Evolutionary conservation across 1,140 invertebrate genomes (phyloP).

Genomic region (Drosophila micromelanica): DNA sequence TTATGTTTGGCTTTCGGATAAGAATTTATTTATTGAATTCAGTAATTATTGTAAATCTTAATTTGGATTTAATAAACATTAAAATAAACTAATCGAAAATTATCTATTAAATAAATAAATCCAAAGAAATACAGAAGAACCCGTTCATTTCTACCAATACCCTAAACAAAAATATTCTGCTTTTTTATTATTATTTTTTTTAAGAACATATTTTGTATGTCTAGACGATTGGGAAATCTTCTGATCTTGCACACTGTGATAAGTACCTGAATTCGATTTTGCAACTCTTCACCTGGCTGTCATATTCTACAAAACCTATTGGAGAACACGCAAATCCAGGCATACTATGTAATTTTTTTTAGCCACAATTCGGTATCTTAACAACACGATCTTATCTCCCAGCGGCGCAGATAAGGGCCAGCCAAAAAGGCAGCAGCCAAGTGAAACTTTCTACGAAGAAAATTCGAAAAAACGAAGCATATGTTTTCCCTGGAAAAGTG

Average conservation of each 20-base stretch:
- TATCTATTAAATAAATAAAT: too few species aligned
- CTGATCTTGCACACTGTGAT: neutral
- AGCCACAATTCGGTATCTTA: slow-evolving; percentile 21
- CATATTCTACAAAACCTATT: slow-evolving; percentile 1
- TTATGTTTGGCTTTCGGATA: neutral
- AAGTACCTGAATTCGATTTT: neutral
- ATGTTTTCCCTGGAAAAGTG: slow-evolving; percentile 73
- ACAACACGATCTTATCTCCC: slow-evolving; percentile 51
- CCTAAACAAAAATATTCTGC: neutral
- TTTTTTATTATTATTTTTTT: neutral
- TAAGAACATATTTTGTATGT: neutral
- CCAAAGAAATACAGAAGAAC: too few species aligned
- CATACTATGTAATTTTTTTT: neutral
- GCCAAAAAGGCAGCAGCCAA: slow-evolving; percentile 8
- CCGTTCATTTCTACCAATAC: too few species aligned
- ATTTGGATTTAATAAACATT: too few species aligned
- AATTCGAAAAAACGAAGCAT: slow-evolving; percentile 59
- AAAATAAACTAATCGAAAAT: too few species aligned
- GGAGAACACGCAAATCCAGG: neutral
- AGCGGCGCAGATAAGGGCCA: slow-evolving; percentile 52
- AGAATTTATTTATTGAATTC: too few species aligned
- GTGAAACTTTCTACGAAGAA: slow-evolving; percentile 45
- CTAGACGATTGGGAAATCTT: too few species aligned
- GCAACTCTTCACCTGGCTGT: neutral
- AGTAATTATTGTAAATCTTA: too few species aligned